Conservation (phyloP, 2,113 vertebrate species). For the Centropus bengalensis region DNA sequence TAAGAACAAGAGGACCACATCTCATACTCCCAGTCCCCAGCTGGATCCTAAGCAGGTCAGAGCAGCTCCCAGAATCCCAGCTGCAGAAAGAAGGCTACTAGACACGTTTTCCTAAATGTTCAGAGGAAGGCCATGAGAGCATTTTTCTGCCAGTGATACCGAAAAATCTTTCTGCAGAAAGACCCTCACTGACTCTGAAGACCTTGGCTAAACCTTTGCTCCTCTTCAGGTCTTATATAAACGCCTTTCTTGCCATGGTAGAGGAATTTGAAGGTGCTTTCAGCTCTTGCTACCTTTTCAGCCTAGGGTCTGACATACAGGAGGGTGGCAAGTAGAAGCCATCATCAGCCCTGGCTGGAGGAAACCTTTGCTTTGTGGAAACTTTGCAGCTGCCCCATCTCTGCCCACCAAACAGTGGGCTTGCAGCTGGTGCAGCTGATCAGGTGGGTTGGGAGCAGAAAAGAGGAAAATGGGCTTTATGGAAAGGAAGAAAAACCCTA, state of each 20-base stretch:
- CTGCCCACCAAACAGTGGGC: background rate
- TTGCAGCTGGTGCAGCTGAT: background rate
- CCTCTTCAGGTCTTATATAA: background rate
- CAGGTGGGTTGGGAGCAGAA: background rate
- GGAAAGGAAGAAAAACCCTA: background rate
- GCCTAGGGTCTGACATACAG: background rate
- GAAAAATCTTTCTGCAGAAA: background rate
- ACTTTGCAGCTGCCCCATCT: background rate
- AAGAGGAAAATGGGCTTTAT: background rate
- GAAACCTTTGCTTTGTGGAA: background rate
- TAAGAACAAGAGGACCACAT: background rate
- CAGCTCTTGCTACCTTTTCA: background rate
- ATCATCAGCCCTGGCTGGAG: background rate
- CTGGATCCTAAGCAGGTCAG: background rate
- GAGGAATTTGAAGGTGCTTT: background rate
- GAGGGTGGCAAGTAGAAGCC: background rate
- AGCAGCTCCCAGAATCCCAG: background rate
- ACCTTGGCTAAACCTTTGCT: background rate
- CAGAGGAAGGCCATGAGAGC: background rate
- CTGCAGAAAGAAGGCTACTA: background rate
- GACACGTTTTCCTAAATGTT: fast-evolving
- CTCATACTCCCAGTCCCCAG: background rate
- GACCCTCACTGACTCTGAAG: background rate
- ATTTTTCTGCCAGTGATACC: background rate
- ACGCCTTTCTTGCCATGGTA: background rate